Percentiles rank a stretch among this genome's conserved stretches.
phyloP scores from a whole-genome alignment of 2,888 invertebrate genomes.

The Lithosia quadra region DNA sequence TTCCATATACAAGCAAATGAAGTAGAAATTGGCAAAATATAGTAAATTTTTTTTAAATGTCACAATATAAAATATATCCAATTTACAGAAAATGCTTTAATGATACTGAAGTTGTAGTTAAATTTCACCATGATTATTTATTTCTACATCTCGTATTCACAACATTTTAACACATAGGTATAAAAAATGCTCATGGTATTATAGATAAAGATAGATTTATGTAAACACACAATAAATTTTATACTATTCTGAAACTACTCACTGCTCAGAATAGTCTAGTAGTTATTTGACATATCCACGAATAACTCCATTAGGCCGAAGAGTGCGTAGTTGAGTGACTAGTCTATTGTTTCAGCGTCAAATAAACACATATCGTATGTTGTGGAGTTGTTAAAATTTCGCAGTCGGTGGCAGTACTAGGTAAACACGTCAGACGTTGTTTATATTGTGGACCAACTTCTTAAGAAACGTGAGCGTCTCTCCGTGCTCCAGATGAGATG shows the following conservation, averaged over 20 bases:
- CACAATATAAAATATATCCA: too few relatives aligned
- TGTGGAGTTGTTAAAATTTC: constrained; percentile 63
- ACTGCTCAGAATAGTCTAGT: constrained; percentile 5
- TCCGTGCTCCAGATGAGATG: constrained; percentile 77
- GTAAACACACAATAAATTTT: not conserved
- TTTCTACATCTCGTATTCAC: not conserved
- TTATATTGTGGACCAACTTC: constrained; percentile 73
- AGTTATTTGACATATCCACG: constrained; percentile 37
- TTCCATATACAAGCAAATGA: too few relatives aligned
- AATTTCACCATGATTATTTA: not conserved
- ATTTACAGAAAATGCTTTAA: not conserved
- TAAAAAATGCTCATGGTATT: not conserved
- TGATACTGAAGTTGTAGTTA: not conserved
- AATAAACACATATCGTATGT: constrained; percentile 33
- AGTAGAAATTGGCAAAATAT: too few relatives aligned
- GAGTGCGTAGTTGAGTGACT: constrained; percentile 32
- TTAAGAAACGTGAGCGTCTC: constrained; percentile 75
- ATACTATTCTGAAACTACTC: not conserved
- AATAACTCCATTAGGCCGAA: constrained; percentile 40
- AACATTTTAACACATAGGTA: not conserved
- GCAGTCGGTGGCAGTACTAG: constrained; percentile 60
- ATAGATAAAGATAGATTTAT: not conserved
- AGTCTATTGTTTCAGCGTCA: constrained; percentile 38
- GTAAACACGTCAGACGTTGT: constrained; percentile 75
- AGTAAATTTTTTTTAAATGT: too few relatives aligned